Conservation (phyloP, 2,113 vertebrate species). For the Rhynchomys soricoides region DNA sequence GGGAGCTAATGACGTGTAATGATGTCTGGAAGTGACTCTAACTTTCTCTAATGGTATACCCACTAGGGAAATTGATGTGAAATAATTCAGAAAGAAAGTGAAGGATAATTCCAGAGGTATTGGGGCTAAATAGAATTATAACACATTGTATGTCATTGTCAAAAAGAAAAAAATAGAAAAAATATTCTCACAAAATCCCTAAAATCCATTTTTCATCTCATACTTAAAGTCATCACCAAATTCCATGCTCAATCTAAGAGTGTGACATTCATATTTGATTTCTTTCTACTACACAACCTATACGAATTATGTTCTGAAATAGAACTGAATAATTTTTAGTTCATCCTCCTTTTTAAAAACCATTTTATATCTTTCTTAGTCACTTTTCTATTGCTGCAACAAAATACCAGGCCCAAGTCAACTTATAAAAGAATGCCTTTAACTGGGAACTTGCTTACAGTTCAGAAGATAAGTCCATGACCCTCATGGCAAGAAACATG, state of each 20-base stretch:
- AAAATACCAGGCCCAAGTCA: background rate
- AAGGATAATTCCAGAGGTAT: background rate
- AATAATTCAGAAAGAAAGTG: background rate
- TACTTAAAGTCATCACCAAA: background rate
- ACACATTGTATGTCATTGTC: background rate
- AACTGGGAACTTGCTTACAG: background rate
- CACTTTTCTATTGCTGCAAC: background rate
- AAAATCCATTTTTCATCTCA: constrained; percentile 4
- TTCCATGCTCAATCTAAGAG: background rate
- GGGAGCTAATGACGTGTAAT: background rate
- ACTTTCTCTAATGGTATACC: background rate
- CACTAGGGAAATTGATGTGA: background rate
- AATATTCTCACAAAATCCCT: background rate
- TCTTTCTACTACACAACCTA: background rate
- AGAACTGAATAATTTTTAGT: background rate
- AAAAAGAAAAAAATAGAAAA: background rate
- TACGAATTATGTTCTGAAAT: background rate
- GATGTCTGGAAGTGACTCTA: background rate
- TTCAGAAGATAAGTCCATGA: background rate
- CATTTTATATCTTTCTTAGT: background rate
- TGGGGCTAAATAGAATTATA: background rate
- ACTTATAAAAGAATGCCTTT: background rate
- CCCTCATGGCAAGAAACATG: background rate
- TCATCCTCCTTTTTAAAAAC: background rate
- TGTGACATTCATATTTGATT: background rate